A percentile compares a stretch with the other conserved stretches of the same genome.
phyloP scores from a whole-genome alignment of 2,797 vertebrate species.

The Coracias cyanogaster region DNA sequence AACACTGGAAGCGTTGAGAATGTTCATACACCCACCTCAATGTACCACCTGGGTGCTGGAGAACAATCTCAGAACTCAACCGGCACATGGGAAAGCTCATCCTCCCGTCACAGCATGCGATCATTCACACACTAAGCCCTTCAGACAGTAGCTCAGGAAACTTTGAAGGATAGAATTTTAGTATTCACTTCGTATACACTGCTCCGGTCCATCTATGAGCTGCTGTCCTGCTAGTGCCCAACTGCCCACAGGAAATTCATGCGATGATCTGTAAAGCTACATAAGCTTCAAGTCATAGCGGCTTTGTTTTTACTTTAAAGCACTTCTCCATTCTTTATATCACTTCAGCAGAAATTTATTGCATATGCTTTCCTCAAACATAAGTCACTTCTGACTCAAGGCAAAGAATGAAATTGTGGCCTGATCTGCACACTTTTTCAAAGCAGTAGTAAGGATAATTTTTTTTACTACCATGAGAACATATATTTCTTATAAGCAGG shows the following conservation, averaged over 20 bases:
- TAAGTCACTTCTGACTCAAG: not conserved
- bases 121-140: not conserved
- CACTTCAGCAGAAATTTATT: conserved; percentile 40
- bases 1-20: not conserved
- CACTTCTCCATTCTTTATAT: not conserved
- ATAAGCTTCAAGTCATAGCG: conserved; percentile 3
- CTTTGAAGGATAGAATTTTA: not conserved
- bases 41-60: not conserved
- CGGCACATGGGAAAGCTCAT: not conserved
- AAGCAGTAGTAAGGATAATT: not conserved
- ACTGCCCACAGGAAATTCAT: conserved; percentile 23
- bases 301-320: conserved; percentile 34
- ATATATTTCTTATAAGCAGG: not conserved
- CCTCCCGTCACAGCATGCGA: not conserved
- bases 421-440: not conserved
- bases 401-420: not conserved
- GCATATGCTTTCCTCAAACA: not conserved
- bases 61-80: not conserved
- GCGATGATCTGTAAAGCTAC: conserved; percentile 21
- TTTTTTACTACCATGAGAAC: not conserved
- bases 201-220: not conserved
- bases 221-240: not conserved
- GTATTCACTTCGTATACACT: not conserved
- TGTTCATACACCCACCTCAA: not conserved
- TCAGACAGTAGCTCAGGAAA: not conserved